These are phyloP conservation scores for Brachyalestes nurse DNA, from an alignment of 2,797 vertebrate species.

Conservation along the genomic window DNA sequence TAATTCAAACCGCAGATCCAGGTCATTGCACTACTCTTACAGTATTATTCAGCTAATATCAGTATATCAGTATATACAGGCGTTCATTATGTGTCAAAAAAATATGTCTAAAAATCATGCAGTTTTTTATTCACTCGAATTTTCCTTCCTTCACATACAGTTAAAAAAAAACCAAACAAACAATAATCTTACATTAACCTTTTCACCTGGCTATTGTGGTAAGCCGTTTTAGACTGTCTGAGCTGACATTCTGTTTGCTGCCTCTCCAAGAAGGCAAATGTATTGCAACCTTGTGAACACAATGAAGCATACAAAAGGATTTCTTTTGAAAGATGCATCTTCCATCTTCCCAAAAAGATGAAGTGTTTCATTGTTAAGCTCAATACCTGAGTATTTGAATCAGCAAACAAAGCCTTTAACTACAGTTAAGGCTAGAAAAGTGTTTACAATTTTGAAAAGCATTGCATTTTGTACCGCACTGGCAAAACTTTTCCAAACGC, in stretches of 20 bases:
- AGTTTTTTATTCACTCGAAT: too few relatives aligned
- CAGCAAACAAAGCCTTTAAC: constrained; percentile 1
- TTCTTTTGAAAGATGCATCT: constrained; percentile 2
- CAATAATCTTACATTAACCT: background rate
- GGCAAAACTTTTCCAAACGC: background rate
- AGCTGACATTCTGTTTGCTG: background rate
- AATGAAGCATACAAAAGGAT: background rate
- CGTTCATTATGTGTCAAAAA: background rate
- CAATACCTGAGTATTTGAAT: constrained; percentile 15
- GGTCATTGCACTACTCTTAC: constrained; percentile 28
- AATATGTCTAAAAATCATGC: too few relatives aligned
- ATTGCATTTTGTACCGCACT: background rate
- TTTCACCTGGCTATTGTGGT: background rate
- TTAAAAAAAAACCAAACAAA: background rate
- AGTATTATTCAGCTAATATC: constrained; percentile 1
- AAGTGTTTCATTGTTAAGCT: background rate
- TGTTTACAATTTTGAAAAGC: background rate
- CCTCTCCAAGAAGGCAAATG: background rate
- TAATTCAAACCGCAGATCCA: constrained; percentile 42
- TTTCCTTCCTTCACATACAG: too few relatives aligned
- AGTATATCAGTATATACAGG: background rate
- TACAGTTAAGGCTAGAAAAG: background rate
- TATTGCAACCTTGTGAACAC: constrained; percentile 24
- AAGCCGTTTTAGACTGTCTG: background rate
- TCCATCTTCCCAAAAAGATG: background rate